Evolutionary conservation across 2,113 vertebrate genomes (phyloP).

Genomic region (Okapia johnstoni): DNA sequence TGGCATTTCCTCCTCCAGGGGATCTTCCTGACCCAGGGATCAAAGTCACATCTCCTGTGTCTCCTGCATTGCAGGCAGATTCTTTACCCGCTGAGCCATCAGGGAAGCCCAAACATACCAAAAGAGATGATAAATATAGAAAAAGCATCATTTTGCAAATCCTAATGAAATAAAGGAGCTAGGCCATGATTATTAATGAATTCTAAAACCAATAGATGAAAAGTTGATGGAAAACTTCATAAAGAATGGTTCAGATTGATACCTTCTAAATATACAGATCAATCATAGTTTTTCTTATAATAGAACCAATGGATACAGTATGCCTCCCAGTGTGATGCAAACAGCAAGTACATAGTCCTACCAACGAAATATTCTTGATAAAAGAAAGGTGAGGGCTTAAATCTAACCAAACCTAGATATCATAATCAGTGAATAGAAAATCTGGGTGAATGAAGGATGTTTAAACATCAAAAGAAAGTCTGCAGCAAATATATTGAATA

Average conservation of each 20-base stretch:
- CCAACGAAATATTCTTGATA: not conserved
- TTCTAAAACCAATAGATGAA: not conserved
- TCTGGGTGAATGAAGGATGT: not conserved
- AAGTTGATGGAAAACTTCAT: not conserved
- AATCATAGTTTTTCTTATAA: not conserved
- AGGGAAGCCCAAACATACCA: not conserved
- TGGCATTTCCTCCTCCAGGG: not conserved
- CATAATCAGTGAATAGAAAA: not conserved
- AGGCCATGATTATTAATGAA: not conserved
- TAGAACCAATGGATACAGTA: not conserved
- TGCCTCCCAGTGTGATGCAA: not conserved
- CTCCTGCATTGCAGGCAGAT: not conserved
- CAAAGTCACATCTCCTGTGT: not conserved
- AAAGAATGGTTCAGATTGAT: not conserved
- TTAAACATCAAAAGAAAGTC: not conserved
- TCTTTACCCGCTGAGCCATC: not conserved
- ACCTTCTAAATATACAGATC: not conserved
- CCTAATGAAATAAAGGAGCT: not conserved
- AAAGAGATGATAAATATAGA: not conserved
- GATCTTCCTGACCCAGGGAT: not conserved
- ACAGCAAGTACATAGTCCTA: not conserved
- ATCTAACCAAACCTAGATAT: not conserved
- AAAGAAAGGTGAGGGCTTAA: not conserved
- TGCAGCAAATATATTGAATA: not conserved
- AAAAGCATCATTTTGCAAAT: not conserved